These are phyloP conservation scores for Blennius ocellaris DNA, from an alignment of 2,113 vertebrate species.

Conservation along the genomic window DNA sequence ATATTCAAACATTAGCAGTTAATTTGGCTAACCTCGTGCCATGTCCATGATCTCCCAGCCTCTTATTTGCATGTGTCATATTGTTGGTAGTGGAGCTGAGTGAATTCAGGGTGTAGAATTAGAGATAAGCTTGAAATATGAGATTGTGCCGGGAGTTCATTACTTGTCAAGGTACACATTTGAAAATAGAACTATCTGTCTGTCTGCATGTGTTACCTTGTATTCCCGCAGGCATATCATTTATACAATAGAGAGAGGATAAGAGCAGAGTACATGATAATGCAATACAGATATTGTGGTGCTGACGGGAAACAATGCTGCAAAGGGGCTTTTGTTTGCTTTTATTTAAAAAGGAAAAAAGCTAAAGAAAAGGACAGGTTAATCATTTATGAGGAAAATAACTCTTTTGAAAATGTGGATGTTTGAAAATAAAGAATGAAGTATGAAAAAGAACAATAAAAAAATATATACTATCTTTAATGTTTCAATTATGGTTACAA, in stretches of 20 bases:
- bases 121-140: conserved; percentile 30
- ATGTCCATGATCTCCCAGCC: conserved; percentile 21
- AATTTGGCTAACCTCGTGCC: conserved; percentile 40
- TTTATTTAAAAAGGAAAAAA: too few relatives aligned
- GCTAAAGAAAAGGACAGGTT: too few relatives aligned
- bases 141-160: conserved; percentile 12
- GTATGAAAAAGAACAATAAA: neutral
- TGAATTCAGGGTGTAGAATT: conserved; percentile 37
- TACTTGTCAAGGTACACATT: neutral
- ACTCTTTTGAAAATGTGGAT: neutral
- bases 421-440: neutral
- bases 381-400: too few relatives aligned
- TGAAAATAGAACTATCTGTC: neutral
- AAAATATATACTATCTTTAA: neutral
- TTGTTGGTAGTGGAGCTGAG: conserved; percentile 9
- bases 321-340: too few relatives aligned
- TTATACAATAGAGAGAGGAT: neutral
- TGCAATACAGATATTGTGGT: neutral
- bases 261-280: neutral
- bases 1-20: conserved; percentile 23
- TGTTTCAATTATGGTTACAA: neutral
- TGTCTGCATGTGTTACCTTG: neutral
- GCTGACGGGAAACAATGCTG: too few relatives aligned
- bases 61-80: conserved; percentile 39
- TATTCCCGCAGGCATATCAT: neutral